Percentiles rank a stretch among this genome's conserved stretches.
Evolutionary conservation across 2,888 invertebrate genomes (phyloP).

Genomic region (Neoitamus cyanurus): DNA sequence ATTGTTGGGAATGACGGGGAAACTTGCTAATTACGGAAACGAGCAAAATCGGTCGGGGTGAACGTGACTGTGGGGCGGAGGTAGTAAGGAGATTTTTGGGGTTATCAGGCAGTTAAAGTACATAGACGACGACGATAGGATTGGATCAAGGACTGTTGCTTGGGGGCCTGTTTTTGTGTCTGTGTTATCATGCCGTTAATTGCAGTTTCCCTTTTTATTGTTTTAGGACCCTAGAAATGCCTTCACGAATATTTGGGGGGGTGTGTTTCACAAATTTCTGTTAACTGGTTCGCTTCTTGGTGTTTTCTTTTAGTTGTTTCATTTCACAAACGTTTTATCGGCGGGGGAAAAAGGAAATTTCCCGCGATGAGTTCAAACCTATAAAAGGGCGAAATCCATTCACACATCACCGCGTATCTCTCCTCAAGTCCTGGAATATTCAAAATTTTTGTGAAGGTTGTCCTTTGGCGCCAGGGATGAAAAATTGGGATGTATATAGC

Average conservation of each 20-base stretch:
- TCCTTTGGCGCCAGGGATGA: no score
- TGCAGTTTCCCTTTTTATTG: not conserved
- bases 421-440: no score
- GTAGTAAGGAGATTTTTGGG: not conserved
- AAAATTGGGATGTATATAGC: no score
- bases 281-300: not conserved
- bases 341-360: not conserved
- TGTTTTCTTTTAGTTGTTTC: not conserved
- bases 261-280: not conserved
- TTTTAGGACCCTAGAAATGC: not conserved
- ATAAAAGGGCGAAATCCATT: no score
- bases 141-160: not conserved
- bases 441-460: no score
- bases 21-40: not conserved
- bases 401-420: no score
- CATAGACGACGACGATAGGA: not conserved
- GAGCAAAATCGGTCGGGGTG: not conserved
- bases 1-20: not conserved
- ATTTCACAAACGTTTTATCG: not conserved
- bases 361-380: no score
- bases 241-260: not conserved
- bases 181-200: not conserved
- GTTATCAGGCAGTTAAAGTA: not conserved
- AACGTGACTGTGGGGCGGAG: not conserved
- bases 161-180: not conserved